A percentile compares a stretch with the other conserved stretches of the same genome.
These are phyloP conservation scores for Spilogale gracilis DNA, from an alignment of 2,113 vertebrate genomes.

Conservation along the genomic window DNA sequence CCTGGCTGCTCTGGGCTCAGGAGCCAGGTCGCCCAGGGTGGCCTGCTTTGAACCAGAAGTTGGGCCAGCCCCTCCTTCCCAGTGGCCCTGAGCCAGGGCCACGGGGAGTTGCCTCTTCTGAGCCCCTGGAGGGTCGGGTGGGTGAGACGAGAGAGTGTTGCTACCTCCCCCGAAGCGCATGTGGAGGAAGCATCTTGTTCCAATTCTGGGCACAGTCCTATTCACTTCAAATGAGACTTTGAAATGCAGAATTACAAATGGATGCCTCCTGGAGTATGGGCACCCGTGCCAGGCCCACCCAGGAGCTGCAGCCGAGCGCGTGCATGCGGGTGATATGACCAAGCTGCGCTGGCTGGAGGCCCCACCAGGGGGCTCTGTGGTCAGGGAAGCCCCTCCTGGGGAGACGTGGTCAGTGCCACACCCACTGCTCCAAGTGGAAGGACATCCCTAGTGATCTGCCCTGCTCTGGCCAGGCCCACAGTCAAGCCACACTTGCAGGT, in stretches of 20 bases:
- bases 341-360: neutral
- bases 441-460: neutral
- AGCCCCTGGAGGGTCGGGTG: neutral
- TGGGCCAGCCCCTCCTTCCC: neutral
- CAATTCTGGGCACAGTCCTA: constrained; percentile 19
- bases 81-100: neutral
- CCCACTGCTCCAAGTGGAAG: neutral
- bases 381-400: neutral
- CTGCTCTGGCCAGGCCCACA: neutral
- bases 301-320: neutral
- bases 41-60: neutral
- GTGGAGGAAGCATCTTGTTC: constrained; percentile 56
- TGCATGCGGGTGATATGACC: neutral
- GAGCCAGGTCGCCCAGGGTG: neutral
- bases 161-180: neutral
- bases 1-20: neutral
- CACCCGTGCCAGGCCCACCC: constrained; percentile 4
- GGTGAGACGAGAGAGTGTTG: neutral
- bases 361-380: neutral
- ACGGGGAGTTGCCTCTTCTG: neutral
- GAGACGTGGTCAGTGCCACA: neutral
- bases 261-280: neutral
- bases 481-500: too few relatives aligned
- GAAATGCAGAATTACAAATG: constrained; percentile 53
- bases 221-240: constrained; percentile 39